Evolutionary conservation across 2,113 vertebrate genomes (phyloP).

Genomic region (Ondatra zibethicus): DNA sequence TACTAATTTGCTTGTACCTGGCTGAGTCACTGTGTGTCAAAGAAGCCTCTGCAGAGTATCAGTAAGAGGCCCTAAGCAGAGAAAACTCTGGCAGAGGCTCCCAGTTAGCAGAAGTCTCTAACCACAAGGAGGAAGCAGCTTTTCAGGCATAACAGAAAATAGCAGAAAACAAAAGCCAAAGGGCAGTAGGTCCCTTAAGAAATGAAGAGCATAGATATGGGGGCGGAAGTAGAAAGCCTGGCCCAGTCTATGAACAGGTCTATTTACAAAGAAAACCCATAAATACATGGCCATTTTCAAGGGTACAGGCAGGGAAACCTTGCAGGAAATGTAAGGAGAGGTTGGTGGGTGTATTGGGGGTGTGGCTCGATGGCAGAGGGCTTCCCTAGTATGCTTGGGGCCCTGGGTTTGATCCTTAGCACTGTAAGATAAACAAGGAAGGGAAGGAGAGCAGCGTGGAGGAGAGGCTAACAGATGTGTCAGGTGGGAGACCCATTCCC

Average conservation of each 20-base stretch:
- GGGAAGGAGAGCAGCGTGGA: too few species aligned
- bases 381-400: not conserved
- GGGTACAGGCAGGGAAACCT: not conserved
- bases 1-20: not conserved
- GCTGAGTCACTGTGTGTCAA: not conserved
- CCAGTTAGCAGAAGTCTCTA: conserved; percentile 20
- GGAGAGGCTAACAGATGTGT: not conserved
- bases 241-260: not conserved
- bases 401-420: not conserved
- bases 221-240: not conserved
- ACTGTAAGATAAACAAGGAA: not conserved
- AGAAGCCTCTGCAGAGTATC: not conserved
- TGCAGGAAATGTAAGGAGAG: not conserved
- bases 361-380: not conserved
- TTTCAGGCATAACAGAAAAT: not conserved
- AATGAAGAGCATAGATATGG: not conserved
- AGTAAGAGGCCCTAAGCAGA: not conserved
- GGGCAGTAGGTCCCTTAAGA: not conserved
- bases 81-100: not conserved
- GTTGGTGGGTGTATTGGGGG: not conserved
- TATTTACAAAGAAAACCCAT: not conserved
- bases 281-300: not conserved
- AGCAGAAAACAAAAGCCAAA: conserved; percentile 2
- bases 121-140: conserved; percentile 35
- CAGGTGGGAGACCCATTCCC: too few species aligned